A percentile compares a stretch with the other conserved stretches of the same genome.
phyloP scores from a whole-genome alignment of 2,797 vertebrate genomes.

The Sebastes wilsoni region DNA sequence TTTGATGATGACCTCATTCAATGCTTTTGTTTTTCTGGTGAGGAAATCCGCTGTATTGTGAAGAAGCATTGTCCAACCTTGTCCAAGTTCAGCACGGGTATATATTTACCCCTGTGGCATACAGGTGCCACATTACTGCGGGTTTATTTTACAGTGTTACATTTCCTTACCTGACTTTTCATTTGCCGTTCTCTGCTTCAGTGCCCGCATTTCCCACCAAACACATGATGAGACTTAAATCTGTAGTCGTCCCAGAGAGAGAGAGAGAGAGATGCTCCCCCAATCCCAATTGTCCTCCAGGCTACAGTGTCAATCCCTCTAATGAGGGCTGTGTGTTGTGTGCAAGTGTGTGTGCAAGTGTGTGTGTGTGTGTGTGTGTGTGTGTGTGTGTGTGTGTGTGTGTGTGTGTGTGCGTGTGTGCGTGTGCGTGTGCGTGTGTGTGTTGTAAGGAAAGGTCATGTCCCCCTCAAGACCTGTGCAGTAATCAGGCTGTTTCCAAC shows the following conservation, averaged over 20 bases:
- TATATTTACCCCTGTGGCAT: not conserved
- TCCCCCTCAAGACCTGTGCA: constrained; percentile 7
- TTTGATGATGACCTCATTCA: not conserved
- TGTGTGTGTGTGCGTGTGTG: not conserved
- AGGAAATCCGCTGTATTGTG: too few species aligned
- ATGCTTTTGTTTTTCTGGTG: not conserved
- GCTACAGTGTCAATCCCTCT: constrained; percentile 3
- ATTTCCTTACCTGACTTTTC: not conserved
- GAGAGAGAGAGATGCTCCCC: not conserved
- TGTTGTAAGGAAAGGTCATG: constrained; percentile 11
- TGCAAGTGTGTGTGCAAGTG: not conserved
- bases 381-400: not conserved
- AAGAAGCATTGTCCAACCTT: not conserved
- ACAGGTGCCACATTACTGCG: not conserved
- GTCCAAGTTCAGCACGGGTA: not conserved
- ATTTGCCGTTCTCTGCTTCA: not conserved
- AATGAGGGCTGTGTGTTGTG: not conserved
- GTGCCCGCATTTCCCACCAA: not conserved
- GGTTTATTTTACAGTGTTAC: not conserved
- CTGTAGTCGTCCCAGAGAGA: not conserved
- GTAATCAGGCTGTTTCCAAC: constrained; percentile 27
- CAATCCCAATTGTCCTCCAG: constrained; percentile 1
- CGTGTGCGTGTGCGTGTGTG: not conserved
- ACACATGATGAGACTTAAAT: not conserved
- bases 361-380: too few species aligned